Conservation (phyloP, 2,797 vertebrate species). For the Crossoptilon crossoptilon region DNA sequence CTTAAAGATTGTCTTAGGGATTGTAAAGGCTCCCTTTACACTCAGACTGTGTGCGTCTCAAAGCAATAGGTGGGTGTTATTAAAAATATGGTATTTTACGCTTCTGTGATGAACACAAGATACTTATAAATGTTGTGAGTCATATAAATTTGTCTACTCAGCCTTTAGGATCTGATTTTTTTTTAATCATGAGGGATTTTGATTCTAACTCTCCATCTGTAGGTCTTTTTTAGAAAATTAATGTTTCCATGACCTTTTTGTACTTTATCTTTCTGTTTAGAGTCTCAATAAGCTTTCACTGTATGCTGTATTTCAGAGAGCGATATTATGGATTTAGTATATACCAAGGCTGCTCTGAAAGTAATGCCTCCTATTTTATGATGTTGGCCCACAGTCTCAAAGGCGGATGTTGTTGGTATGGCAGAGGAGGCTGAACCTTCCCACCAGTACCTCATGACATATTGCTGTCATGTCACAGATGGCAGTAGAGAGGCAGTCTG, state of each 20-base stretch:
- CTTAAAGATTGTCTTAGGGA: background rate
- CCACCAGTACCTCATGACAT: no score
- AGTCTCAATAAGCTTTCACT: background rate
- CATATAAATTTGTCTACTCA: conserved; percentile 8
- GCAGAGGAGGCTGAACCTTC: no score
- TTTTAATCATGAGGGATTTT: rapidly evolving
- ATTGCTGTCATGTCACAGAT: no score
- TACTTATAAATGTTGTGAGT: background rate
- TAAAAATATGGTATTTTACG: conserved; percentile 46
- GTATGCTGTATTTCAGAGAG: background rate
- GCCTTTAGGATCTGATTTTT: background rate
- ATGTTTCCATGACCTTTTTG: background rate
- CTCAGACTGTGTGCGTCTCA: background rate
- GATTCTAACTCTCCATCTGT: background rate
- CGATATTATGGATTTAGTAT: background rate
- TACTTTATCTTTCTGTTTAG: background rate
- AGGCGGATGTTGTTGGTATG: no score
- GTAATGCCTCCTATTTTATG: background rate
- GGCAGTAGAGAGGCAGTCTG: no score
- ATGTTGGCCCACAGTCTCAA: no score
- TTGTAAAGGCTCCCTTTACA: conserved; percentile 9
- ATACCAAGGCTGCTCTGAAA: background rate
- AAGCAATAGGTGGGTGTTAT: conserved; percentile 23
- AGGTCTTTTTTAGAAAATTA: background rate
- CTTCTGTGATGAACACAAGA: background rate